Base-by-base conservation (phyloP, 1,140 invertebrate species). In the Andrena cerasifolii region DNA sequence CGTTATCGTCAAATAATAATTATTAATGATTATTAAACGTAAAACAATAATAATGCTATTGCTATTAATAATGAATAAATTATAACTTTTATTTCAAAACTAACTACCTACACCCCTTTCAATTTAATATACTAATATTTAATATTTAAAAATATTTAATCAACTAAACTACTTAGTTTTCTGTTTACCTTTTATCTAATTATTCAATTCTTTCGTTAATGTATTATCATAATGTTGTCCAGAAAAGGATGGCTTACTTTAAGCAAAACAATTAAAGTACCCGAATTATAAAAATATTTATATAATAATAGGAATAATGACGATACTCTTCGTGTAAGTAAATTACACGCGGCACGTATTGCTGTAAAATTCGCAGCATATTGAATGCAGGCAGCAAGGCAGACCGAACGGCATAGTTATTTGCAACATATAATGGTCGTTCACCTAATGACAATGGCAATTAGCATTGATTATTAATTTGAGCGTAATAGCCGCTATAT, bases 391-490 rank as follows among this genome's bases (percentile, higher is more conserved):
- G 7, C 26, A 0, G 4, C 28, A 68, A 76, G 59, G 63, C 59
- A 47, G 28, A 76, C 66, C 33, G 61, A 54, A 58, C 43, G 21
- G 43, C 53, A 21, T 76, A 68, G 73, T 76, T 59, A 76, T 59
- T 58, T 62, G 16, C 16, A 45, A 76, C 21, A 56, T 76, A 49
- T 76, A 76, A 76, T 59, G 65, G 73, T 47, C 65, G 73, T 68
- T 49, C 65, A 76, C 63, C 73, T 76, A 76, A 76, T 76, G 73
- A 76, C 73, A 76, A 76, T 76, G 43, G 73, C 65, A 76, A 76
- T 76, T 76, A 76, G 73, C 73, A 76, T 76, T 67, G 73, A 76
- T 76, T 76, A 76, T 76, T 76, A 68, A 76, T 76, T 76, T 76
- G 53, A 76, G 24, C 53, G 73, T 76, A 76, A 76, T 76, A 76